phyloP scores from a whole-genome alignment of 2,797 vertebrate species.

The Rallus crepitans region DNA sequence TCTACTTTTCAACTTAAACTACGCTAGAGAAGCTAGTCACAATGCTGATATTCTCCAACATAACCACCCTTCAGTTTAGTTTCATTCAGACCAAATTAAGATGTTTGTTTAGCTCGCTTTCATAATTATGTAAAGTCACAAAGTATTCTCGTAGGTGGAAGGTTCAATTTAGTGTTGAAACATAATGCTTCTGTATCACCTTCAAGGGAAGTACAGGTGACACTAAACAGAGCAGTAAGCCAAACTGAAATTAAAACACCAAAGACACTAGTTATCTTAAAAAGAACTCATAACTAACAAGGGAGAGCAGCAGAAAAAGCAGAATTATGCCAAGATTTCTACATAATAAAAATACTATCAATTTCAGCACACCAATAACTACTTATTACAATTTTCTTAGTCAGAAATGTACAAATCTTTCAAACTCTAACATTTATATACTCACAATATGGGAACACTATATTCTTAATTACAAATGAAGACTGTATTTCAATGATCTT shows the following conservation, averaged over 20 bases:
- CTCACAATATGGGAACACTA: background rate
- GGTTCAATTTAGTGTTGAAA: background rate
- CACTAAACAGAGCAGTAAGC: background rate
- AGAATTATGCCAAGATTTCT: background rate
- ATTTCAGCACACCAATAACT: background rate
- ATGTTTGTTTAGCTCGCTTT: background rate
- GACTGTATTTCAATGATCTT: background rate
- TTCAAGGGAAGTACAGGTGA: background rate
- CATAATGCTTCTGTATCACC: background rate
- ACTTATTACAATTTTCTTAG: background rate
- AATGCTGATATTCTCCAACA: background rate
- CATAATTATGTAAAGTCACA: fast-evolving
- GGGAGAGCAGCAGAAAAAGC: background rate
- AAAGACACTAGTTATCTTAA: background rate
- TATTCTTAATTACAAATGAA: background rate
- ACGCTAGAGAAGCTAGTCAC: background rate
- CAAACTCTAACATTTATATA: background rate
- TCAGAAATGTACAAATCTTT: background rate
- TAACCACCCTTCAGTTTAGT: background rate
- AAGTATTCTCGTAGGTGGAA: background rate
- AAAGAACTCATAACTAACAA: background rate
- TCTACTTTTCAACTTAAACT: background rate
- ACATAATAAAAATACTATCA: background rate
- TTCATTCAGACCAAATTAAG: background rate
- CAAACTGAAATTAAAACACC: background rate